Conservation (phyloP, 2,113 vertebrate genomes). For the Theristicus caerulescens region DNA sequence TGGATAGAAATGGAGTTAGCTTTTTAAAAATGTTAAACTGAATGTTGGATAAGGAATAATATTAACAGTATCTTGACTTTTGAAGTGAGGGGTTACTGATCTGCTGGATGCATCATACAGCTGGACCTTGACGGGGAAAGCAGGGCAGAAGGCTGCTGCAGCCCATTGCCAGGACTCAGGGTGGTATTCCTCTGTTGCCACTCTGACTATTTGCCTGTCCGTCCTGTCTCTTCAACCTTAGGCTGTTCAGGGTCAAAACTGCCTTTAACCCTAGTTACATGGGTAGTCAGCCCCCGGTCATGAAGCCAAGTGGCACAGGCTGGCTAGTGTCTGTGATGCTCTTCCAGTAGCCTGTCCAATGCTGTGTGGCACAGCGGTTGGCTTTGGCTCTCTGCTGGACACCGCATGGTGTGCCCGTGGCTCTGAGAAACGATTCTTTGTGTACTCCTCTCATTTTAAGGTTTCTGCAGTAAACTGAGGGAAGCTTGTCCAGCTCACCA, state of each 20-base stretch:
- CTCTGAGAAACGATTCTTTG: not conserved
- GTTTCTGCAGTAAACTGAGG: not conserved
- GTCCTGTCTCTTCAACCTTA: not conserved
- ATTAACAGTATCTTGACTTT: not conserved
- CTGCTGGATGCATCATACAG: not conserved
- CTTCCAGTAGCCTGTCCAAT: rapidly evolving
- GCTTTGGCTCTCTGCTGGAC: not conserved
- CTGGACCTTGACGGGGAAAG: rapidly evolving
- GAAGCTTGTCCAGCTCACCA: not conserved
- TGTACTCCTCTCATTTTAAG: not conserved
- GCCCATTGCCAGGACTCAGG: not conserved
- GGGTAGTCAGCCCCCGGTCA: not conserved
- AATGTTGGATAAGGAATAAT: not conserved
- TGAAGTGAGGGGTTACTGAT: not conserved
- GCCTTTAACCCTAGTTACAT: not conserved
- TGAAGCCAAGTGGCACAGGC: not conserved
- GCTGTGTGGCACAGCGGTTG: not conserved
- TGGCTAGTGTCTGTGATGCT: not conserved
- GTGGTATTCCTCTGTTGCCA: not conserved
- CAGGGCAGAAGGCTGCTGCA: not conserved
- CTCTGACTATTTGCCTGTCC: not conserved
- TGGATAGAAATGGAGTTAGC: not conserved
- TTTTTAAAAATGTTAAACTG: not conserved
- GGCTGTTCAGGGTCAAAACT: not conserved
- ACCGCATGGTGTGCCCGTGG: rapidly evolving